Evolutionary conservation across 1,140 invertebrate genomes (phyloP).

Genomic region (Cherax destructor): DNA sequence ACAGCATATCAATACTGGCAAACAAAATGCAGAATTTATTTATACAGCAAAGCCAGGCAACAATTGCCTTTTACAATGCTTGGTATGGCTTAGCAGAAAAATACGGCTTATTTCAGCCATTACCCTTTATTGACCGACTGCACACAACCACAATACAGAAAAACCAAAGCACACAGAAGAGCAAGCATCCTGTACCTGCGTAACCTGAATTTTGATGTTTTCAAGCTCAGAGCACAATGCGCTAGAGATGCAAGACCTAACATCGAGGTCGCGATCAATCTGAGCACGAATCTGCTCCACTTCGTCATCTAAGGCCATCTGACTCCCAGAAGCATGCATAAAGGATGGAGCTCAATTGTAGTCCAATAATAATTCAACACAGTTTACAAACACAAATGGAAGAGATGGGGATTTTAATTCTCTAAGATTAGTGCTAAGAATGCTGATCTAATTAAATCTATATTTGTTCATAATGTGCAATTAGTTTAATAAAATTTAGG

Average conservation of each 20-base stretch:
- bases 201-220: slow-evolving; percentile 45
- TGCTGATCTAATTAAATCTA: no score
- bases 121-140: neutral
- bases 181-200: slow-evolving; percentile 21
- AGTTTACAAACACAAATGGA: neutral
- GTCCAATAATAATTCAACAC: neutral
- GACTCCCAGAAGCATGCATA: slow-evolving; percentile 21
- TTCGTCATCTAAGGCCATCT: slow-evolving; percentile 41
- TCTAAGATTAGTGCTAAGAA: no score
- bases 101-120: neutral
- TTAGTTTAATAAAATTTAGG: no score
- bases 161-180: neutral
- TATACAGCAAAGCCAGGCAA: no score
- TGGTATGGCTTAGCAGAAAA: neutral
- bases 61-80: no score
- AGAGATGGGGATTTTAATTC: neutral
- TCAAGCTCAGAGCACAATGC: slow-evolving; percentile 17
- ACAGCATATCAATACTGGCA: no score
- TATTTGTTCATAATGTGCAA: no score
- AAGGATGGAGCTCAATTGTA: neutral
- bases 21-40: no score
- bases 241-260: slow-evolving; percentile 12
- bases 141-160: neutral
- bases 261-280: slow-evolving; percentile 9
- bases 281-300: slow-evolving; percentile 26